Evolutionary conservation across 2,888 invertebrate genomes (phyloP), one percentile per base, ranked within the genome.

Genomic region (Dyspetes luteomarginatus): DNA sequence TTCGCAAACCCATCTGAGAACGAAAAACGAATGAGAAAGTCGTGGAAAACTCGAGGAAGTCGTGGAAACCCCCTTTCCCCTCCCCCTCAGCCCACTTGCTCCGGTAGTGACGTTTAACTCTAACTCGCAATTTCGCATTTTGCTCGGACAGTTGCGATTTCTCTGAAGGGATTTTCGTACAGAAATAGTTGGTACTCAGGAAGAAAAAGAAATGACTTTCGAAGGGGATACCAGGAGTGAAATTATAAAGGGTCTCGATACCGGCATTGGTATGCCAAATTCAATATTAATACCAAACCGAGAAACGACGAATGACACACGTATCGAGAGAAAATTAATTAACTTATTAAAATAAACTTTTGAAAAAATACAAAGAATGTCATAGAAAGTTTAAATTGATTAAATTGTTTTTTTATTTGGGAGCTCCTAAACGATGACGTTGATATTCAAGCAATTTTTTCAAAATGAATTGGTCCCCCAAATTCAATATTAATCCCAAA

Each of bases 231-330:
- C 58, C 28, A 67, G n/a, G n/a, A n/a, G n/a, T n/a, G n/a, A n/a
- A n/a, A n/a, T n/a, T 82, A 82, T 43, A 62, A 48, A 67, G 67
- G 28, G 36, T 71, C 30, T 64, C 64, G 48, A 68, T 24, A 73
- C 55, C 69, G 48, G 64, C 60, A 52, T 77, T 71, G 79, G 81
- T 77, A 80, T 77, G 81, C 67, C 69, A 50, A 78, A 78, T 82
- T 82, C 82, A 85, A 83, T 85, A 84, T 85, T 84, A 84, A 83
- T 85, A 72, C 56, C 68, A 56, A 50, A 72, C 60, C 74, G 56
- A 75, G 43, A 71, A 5, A 36, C 30, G 56, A 56, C 56, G 15
- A 2, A 62, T 43, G 19, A 19, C 22, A 19, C 26, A 19, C 55
- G 68, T 5, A 52, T 52, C 45, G 78, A 62, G 45, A 64, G 74